Evolutionary conservation across 1,140 invertebrate species (phyloP).

Genomic region (Lepidurus packardi): DNA sequence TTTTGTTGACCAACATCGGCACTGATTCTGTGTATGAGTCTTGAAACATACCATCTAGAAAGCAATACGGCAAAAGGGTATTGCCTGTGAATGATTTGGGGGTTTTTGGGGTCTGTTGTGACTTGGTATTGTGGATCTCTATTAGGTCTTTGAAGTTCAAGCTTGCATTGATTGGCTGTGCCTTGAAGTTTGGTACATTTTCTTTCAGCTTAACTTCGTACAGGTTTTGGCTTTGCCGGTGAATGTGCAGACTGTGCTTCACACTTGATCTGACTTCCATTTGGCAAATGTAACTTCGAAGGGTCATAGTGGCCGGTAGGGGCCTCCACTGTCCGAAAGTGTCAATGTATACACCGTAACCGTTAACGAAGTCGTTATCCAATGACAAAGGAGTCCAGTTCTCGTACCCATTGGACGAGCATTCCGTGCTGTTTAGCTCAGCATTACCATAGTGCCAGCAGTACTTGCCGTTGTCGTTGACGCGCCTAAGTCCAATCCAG

Average conservation of each 20-base stretch:
- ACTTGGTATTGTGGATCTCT: background rate
- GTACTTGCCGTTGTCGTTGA: background rate
- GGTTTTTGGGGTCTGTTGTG: background rate
- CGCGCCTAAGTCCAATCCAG: background rate
- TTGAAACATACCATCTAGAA: background rate
- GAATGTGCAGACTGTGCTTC: background rate
- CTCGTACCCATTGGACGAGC: background rate
- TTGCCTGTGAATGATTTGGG: background rate
- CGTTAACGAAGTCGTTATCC: background rate
- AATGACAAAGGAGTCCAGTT: background rate
- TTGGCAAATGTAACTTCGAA: background rate
- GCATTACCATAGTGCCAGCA: background rate
- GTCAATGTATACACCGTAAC: background rate
- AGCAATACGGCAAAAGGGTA: background rate
- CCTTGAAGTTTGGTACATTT: background rate
- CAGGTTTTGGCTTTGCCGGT: background rate
- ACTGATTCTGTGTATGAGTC: background rate
- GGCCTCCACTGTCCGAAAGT: background rate
- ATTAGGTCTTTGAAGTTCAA: background rate
- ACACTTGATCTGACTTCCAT: background rate
- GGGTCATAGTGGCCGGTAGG: background rate
- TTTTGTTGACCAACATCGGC: background rate
- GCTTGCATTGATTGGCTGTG: background rate
- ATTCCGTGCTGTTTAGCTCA: background rate
- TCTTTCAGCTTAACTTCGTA: background rate